Evolutionary conservation across 2,113 vertebrate species (phyloP).

Genomic region (Chrysochloris asiatica): DNA sequence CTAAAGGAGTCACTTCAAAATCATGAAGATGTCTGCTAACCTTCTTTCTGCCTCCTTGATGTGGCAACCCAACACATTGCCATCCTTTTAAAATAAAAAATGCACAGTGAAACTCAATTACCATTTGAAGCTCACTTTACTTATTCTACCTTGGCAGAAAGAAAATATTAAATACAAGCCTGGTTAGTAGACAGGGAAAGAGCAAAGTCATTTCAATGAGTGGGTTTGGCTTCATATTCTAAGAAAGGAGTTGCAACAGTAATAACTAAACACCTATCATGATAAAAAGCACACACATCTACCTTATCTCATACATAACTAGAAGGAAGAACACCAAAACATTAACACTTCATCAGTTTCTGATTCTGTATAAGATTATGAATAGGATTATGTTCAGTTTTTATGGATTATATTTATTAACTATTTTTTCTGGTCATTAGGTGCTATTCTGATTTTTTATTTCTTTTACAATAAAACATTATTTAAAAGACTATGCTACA

Average conservation of each 20-base stretch:
- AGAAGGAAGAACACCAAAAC: background rate
- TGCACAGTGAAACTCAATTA: background rate
- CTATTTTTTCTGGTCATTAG: background rate
- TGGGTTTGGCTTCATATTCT: too few relatives aligned
- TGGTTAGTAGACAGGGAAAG: background rate
- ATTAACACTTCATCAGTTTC: background rate
- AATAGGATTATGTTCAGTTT: background rate
- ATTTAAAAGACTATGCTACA: background rate
- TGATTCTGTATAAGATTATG: background rate
- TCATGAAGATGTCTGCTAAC: background rate
- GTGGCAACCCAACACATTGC: background rate
- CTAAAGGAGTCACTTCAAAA: constrained; percentile 32
- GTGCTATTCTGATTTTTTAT: background rate
- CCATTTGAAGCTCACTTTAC: background rate
- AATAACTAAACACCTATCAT: background rate
- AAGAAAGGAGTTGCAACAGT: background rate
- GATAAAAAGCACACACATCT: background rate
- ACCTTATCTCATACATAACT: background rate
- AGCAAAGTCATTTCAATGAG: background rate
- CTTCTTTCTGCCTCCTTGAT: background rate
- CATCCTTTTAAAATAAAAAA: constrained; percentile 17
- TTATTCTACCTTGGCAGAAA: background rate
- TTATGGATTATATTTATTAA: background rate
- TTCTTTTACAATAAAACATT: background rate
- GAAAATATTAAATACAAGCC: background rate